A percentile compares a stretch with the other conserved stretches of the same genome.
Evolutionary conservation across 2,797 vertebrate genomes (phyloP).

Genomic region (Xyrichtys novacula): DNA sequence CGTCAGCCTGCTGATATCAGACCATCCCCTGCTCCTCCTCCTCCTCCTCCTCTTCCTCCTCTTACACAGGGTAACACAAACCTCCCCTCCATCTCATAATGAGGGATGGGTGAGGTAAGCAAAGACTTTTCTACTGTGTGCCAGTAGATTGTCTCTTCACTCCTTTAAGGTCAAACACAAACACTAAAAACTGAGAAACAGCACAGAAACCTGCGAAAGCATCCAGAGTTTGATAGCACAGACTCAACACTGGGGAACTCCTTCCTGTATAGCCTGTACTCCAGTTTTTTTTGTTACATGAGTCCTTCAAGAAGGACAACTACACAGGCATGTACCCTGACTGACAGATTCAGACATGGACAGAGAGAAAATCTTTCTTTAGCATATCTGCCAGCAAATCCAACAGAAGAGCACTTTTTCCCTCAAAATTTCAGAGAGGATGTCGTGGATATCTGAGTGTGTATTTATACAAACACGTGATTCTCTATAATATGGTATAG

Average conservation of each 20-base stretch:
- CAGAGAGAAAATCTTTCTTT: slow-evolving; percentile 57
- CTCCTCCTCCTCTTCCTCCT: slow-evolving; percentile 43
- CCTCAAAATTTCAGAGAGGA: slow-evolving; percentile 75
- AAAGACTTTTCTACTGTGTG: slow-evolving; percentile 88
- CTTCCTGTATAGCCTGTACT: slow-evolving; percentile 85
- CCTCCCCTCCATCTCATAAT: slow-evolving; percentile 63
- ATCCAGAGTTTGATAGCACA: slow-evolving; percentile 76
- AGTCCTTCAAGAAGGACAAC: slow-evolving; percentile 71
- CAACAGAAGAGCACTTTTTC: slow-evolving; percentile 89
- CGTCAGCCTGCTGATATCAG: slow-evolving; percentile 96
- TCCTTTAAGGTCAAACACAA: slow-evolving; percentile 55
- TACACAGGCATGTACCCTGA: slow-evolving; percentile 65
- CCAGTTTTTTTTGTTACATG: slow-evolving; percentile 69
- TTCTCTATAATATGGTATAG: slow-evolving; percentile 70
- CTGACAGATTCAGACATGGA: slow-evolving; percentile 68
- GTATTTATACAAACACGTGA: slow-evolving; percentile 76
- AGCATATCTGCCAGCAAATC: slow-evolving; percentile 90
- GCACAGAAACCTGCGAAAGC: slow-evolving; percentile 83
- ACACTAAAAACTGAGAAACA: slow-evolving; percentile 55
- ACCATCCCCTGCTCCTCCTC: slow-evolving; percentile 55
- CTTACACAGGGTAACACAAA: slow-evolving; percentile 79
- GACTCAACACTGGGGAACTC: slow-evolving; percentile 75
- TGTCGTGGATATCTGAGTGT: slow-evolving; percentile 74
- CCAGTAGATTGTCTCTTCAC: slow-evolving; percentile 86
- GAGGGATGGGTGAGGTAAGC: slow-evolving; percentile 60